Conservation (phyloP, 2,888 invertebrate species). For the Conomelus anceps region DNA sequence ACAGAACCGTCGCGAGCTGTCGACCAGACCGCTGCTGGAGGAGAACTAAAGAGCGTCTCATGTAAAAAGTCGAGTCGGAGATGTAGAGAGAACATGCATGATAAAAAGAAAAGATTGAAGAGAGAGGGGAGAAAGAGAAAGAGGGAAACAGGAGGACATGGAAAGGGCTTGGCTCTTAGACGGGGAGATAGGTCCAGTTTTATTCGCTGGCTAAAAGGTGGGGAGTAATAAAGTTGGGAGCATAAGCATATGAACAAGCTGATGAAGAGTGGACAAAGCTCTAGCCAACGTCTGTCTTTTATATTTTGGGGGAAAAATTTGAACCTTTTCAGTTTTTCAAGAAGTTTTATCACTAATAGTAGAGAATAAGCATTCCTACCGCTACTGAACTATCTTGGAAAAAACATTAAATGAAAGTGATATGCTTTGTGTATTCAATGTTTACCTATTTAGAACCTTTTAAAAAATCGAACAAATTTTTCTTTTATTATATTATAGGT, state of each 20-base stretch:
- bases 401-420: neutral
- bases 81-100: neutral
- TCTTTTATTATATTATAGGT: too few species aligned
- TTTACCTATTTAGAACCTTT: too few species aligned
- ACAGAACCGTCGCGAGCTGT: neutral
- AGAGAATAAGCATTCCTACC: neutral
- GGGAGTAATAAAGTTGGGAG: neutral
- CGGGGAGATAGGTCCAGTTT: neutral
- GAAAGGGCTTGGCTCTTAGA: neutral
- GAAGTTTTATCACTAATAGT: neutral
- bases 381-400: neutral
- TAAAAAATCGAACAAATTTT: too few species aligned
- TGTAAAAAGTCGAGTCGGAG: neutral
- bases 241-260: neutral
- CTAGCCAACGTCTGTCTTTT: too few species aligned
- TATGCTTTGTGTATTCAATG: too few species aligned
- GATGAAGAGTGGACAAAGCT: neutral
- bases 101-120: neutral
- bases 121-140: neutral
- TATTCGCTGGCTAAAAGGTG: neutral
- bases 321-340: too few species aligned
- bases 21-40: neutral
- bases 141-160: neutral
- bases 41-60: neutral
- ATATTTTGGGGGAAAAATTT: too few species aligned